Evolutionary conservation across 1,140 invertebrate species (phyloP).

Genomic region (Zaprionus nigranus): DNA sequence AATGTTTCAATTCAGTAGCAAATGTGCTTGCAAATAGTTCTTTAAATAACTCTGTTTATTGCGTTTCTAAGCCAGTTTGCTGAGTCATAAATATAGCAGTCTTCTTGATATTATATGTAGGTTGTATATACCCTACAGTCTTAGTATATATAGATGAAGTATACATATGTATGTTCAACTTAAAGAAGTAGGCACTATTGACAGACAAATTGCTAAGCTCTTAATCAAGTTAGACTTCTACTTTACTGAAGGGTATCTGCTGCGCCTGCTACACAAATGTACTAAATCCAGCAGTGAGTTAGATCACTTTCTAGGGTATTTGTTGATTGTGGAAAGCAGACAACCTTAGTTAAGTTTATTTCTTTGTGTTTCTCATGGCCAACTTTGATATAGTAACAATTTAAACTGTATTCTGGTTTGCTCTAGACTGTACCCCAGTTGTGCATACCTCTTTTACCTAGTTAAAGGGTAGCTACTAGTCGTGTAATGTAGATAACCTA

Average conservation of each 20-base stretch:
- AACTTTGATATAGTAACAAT: too few species aligned
- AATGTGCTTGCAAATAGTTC: slow-evolving; percentile 5
- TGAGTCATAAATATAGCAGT: neutral
- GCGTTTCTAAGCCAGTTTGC: neutral
- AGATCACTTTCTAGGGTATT: neutral
- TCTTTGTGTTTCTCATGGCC: neutral
- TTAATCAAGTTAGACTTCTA: neutral
- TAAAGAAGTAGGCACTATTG: too few species aligned
- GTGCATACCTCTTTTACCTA: neutral
- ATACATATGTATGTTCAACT: too few species aligned
- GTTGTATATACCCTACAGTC: neutral
- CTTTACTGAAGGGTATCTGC: neutral
- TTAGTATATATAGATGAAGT: too few species aligned
- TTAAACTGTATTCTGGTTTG: neutral
- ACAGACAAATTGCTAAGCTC: too few species aligned
- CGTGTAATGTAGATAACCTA: too few species aligned
- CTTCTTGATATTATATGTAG: neutral
- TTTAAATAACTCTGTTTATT: neutral
- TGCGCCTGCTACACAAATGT: neutral
- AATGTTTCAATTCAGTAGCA: neutral
- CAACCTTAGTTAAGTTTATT: neutral
- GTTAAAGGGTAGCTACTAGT: too few species aligned
- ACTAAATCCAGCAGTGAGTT: too few species aligned
- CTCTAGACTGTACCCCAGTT: neutral
- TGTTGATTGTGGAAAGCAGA: neutral